These are phyloP conservation scores for Boloria selene DNA, from an alignment of 2,888 invertebrate species.

Conservation along the genomic window DNA sequence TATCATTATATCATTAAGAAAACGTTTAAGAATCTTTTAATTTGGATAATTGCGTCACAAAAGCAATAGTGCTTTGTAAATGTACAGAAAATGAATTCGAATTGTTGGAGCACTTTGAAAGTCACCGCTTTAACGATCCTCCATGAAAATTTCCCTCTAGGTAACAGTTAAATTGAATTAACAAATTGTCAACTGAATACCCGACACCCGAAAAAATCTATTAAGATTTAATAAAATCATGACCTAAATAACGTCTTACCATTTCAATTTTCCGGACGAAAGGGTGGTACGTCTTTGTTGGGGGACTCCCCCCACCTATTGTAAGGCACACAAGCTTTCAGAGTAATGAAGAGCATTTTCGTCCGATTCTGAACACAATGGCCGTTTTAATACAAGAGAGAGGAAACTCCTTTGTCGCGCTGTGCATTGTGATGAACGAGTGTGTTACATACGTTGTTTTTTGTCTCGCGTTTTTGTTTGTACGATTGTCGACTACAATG, in stretches of 20 bases:
- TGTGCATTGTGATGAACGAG: conserved; percentile 72
- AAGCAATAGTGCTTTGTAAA: no score
- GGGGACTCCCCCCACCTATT: conserved; percentile 62
- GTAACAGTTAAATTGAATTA: conserved; percentile 2
- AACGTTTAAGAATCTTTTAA: no score
- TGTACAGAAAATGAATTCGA: no score
- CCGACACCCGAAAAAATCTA: conserved; percentile 51
- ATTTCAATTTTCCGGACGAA: conserved; percentile 81
- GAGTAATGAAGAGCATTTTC: conserved; percentile 84
- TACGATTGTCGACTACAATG: conserved; percentile 71
- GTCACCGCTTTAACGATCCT: no score
- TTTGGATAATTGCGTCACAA: no score
- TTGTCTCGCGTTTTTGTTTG: conserved; percentile 63
- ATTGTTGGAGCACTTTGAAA: no score
- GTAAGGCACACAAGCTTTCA: conserved; percentile 82
- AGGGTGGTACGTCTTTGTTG: conserved; percentile 78
- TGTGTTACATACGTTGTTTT: conserved; percentile 69
- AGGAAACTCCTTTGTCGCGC: conserved; percentile 74
- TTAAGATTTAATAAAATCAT: conserved; percentile 80
- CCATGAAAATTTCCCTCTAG: no score
- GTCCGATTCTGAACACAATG: conserved; percentile 80
- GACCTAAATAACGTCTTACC: conserved; percentile 80
- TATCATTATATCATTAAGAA: no score
- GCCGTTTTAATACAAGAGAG: conserved; percentile 79
- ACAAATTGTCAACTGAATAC: background rate